Conservation (phyloP, 2,113 vertebrate species). For the Kryptolebias marmoratus region DNA sequence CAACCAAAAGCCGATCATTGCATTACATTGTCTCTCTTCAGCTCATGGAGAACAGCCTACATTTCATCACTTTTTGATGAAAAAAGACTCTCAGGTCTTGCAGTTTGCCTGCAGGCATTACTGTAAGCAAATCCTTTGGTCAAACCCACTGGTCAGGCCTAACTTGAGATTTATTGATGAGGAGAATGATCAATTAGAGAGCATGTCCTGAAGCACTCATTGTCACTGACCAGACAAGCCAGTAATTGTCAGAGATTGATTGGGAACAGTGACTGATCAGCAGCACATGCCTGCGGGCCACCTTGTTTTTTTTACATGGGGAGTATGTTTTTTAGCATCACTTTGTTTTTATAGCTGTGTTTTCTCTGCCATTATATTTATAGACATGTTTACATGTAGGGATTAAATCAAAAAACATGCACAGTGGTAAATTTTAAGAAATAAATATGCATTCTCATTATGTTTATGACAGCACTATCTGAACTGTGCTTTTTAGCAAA, state of each 20-base stretch:
- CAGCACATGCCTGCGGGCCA: background rate
- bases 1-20: too few species aligned
- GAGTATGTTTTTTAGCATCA: background rate
- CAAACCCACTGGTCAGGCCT: background rate
- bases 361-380: background rate
- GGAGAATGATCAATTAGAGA: slow-evolving; percentile 42
- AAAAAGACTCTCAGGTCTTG: slow-evolving; percentile 5
- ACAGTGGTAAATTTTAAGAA: too few species aligned
- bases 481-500: too few species aligned
- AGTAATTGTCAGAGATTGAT: slow-evolving; percentile 55
- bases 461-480: too few species aligned
- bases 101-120: background rate
- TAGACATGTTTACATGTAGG: too few species aligned
- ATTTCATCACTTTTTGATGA: background rate
- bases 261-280: slow-evolving; percentile 39
- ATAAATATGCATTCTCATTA: too few species aligned
- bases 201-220: slow-evolving; percentile 49
- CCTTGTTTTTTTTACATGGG: background rate
- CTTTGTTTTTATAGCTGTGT: background rate
- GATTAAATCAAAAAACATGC: too few species aligned
- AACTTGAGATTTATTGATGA: slow-evolving; percentile 54
- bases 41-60: background rate
- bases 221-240: slow-evolving; percentile 49
- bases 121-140: slow-evolving; percentile 16
- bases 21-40: background rate